These are phyloP conservation scores for Papilio polytes DNA, from an alignment of 1,140 invertebrate genomes.

Conservation along the genomic window DNA sequence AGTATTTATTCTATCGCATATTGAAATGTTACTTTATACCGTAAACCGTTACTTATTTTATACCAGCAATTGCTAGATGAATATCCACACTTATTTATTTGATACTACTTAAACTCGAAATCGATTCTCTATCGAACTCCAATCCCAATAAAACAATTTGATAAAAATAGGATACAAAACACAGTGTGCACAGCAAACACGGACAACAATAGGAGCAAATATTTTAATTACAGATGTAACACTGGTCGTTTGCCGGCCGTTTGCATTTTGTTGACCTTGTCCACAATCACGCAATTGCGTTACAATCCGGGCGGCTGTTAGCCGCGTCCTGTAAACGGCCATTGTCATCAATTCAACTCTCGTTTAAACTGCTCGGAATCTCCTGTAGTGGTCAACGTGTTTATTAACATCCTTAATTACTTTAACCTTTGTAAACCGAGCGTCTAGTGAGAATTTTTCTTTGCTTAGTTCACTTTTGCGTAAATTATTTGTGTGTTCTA, in stretches of 20 bases:
- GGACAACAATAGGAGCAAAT: not conserved
- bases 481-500: not conserved
- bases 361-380: conserved; percentile 27
- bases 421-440: conserved; percentile 26
- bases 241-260: not conserved
- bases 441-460: not conserved
- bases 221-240: conserved; percentile 7
- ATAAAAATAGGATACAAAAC: not conserved
- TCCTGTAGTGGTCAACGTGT: not conserved
- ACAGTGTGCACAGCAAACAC: not conserved
- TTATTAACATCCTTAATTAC: conserved; percentile 29
- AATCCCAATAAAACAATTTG: not conserved
- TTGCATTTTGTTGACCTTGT: conserved; percentile 38
- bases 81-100: not conserved
- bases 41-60: not conserved
- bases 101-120: not conserved
- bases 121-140: not conserved
- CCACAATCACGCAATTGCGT: conserved; percentile 35
- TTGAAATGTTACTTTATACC: not conserved
- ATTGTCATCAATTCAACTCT: conserved; percentile 38
- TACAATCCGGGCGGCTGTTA: conserved; percentile 31
- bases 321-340: conserved; percentile 26
- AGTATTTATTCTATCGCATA: not conserved
- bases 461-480: not conserved
- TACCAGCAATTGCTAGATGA: not conserved